Conservation (phyloP, 2,113 vertebrate species). For the Excalfactoria chinensis region DNA sequence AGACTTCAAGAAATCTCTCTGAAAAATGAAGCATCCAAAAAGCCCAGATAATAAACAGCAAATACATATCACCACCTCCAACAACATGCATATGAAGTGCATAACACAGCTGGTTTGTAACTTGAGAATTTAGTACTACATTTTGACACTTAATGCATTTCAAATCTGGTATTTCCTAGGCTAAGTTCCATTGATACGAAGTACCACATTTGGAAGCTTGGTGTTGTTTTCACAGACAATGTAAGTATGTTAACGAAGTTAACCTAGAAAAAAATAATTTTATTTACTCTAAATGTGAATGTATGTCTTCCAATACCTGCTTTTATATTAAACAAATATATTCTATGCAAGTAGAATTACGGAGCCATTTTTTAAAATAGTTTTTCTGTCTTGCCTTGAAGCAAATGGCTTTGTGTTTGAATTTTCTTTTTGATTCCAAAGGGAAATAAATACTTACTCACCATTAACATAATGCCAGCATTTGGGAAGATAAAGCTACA, state of each 20-base stretch:
- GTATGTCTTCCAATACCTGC: neutral
- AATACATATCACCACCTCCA: neutral
- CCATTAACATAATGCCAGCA: neutral
- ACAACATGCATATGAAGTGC: neutral
- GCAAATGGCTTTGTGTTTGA: neutral
- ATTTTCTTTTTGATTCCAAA: neutral
- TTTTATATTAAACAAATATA: constrained; percentile 10
- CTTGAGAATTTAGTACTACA: constrained; percentile 23
- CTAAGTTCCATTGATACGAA: constrained; percentile 95
- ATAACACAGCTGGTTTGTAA: neutral
- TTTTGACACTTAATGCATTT: constrained; percentile 10
- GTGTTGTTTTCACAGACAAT: constrained; percentile 98
- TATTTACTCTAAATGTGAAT: neutral
- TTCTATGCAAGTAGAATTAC: neutral
- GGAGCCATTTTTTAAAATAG: neutral
- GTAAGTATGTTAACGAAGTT: constrained; percentile 88
- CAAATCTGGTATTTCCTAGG: constrained; percentile 78
- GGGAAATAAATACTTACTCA: neutral
- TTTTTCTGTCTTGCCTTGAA: neutral
- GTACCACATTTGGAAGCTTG: constrained; percentile 96
- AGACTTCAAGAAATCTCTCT: neutral
- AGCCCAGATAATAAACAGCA: neutral
- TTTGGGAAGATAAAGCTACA: neutral
- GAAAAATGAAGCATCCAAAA: neutral
- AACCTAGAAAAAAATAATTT: neutral